phyloP scores from a whole-genome alignment of 2,113 vertebrate genomes.

The Ovis aries region DNA sequence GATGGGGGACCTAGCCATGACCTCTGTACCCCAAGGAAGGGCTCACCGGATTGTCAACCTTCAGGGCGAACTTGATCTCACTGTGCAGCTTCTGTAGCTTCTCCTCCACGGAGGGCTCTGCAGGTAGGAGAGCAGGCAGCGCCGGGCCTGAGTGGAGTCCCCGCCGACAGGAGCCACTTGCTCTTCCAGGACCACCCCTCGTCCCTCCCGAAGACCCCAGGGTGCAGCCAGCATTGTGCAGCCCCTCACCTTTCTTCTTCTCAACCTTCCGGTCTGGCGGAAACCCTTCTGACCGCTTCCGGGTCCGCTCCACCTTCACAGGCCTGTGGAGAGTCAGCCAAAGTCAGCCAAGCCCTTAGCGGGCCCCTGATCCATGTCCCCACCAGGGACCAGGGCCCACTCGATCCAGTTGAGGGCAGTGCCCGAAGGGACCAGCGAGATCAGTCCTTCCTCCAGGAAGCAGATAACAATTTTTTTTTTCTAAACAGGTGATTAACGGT shows the following conservation, averaged over 20 bases:
- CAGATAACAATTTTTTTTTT: not conserved
- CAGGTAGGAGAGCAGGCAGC: rapidly evolving
- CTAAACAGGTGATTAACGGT: rapidly evolving
- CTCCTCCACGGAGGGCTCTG: slow-evolving; percentile 93
- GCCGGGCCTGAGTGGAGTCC: not conserved
- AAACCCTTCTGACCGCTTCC: slow-evolving; percentile 84
- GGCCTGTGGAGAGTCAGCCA: slow-evolving; percentile 74
- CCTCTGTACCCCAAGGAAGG: rapidly evolving
- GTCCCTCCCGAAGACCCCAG: not conserved
- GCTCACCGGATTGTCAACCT: slow-evolving; percentile 97
- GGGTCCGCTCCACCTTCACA: slow-evolving; percentile 86
- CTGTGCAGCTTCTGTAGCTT: slow-evolving; percentile 96
- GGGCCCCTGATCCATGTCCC: not conserved
- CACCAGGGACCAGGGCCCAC: rapidly evolving
- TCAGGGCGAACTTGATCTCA: slow-evolving; percentile 96
- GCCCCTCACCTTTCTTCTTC: slow-evolving; percentile 91
- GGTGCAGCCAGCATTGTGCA: not conserved
- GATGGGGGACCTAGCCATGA: not conserved
- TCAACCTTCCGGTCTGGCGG: slow-evolving; percentile 87
- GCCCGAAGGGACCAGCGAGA: rapidly evolving
- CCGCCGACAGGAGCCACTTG: not conserved
- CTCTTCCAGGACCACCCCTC: rapidly evolving
- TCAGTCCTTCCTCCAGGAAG: not conserved
- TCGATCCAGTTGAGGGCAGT: not conserved
- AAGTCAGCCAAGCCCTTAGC: not conserved